Conservation (phyloP, 2,888 invertebrate genomes). For the Druceiella hillmani region DNA sequence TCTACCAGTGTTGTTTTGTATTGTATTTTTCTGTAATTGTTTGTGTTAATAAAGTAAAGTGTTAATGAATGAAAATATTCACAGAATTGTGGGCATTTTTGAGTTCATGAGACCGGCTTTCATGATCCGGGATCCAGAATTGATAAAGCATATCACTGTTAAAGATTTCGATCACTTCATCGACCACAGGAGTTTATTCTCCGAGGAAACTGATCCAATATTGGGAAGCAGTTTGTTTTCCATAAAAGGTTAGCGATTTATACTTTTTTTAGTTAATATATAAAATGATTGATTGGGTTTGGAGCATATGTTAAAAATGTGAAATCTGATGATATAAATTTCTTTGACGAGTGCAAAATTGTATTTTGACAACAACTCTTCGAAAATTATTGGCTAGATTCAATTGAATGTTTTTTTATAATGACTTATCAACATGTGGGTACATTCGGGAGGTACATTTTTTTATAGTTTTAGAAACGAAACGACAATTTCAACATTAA, state of each 20-base stretch:
- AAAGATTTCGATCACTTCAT: slow-evolving; percentile 47
- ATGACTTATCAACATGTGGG: neutral
- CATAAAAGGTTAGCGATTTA: slow-evolving; percentile 32
- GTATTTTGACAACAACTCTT: neutral
- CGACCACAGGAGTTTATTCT: slow-evolving; percentile 34
- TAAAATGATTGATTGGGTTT: neutral
- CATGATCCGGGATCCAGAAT: slow-evolving; percentile 39
- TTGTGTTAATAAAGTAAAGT: too few species aligned
- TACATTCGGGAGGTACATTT: neutral
- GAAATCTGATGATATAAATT: neutral
- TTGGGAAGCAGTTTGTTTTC: slow-evolving; percentile 39
- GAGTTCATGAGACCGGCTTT: too few species aligned
- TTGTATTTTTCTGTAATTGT: too few species aligned
- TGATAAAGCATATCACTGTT: slow-evolving; percentile 39
- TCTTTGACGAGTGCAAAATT: neutral
- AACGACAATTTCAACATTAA: too few species aligned
- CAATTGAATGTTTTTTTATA: too few species aligned
- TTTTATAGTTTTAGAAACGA: neutral
- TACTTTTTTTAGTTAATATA: too few species aligned
- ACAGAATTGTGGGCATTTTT: too few species aligned
- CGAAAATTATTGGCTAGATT: neutral
- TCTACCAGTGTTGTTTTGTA: too few species aligned
- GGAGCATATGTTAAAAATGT: neutral
- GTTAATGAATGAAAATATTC: too few species aligned
- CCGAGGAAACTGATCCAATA: slow-evolving; percentile 33